phyloP scores from a whole-genome alignment of 2,888 invertebrate species.

The Apamea monoglypha region DNA sequence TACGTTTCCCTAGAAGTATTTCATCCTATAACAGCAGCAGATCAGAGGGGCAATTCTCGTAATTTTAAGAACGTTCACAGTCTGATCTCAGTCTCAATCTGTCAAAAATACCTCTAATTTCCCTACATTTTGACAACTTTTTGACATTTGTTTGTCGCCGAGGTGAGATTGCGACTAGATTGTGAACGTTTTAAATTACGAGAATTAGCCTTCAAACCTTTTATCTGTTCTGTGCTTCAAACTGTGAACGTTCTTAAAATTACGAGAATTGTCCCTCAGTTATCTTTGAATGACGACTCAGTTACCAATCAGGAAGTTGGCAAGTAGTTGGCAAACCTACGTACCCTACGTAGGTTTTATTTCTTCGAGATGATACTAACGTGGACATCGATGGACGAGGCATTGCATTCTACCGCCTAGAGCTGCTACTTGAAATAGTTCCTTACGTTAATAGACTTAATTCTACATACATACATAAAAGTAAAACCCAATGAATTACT shows the following conservation, averaged over 20 bases:
- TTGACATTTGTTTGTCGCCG: too few relatives aligned
- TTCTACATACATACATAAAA: constrained; percentile 62
- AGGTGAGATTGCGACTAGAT: too few relatives aligned
- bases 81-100: background rate
- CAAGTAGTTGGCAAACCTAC: too few relatives aligned
- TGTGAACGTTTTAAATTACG: too few relatives aligned
- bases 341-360: too few relatives aligned
- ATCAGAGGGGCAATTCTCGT: too few relatives aligned
- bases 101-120: too few relatives aligned
- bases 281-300: background rate
- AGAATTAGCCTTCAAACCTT: too few relatives aligned
- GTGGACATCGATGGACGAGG: background rate
- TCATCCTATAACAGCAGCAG: background rate
- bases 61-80: too few relatives aligned
- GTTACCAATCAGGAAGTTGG: background rate
- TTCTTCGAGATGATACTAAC: background rate
- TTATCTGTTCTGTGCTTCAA: too few relatives aligned
- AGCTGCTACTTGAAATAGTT: constrained; percentile 19
- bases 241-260: background rate
- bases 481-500: constrained; percentile 71
- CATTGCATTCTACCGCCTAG: constrained; percentile 6
- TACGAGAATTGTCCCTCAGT: background rate
- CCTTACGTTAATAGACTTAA: constrained; percentile 20
- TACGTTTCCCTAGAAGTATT: background rate
- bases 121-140: too few relatives aligned